Base-by-base conservation (phyloP, 1,140 invertebrate species). In the Andrena cerasifolii region DNA sequence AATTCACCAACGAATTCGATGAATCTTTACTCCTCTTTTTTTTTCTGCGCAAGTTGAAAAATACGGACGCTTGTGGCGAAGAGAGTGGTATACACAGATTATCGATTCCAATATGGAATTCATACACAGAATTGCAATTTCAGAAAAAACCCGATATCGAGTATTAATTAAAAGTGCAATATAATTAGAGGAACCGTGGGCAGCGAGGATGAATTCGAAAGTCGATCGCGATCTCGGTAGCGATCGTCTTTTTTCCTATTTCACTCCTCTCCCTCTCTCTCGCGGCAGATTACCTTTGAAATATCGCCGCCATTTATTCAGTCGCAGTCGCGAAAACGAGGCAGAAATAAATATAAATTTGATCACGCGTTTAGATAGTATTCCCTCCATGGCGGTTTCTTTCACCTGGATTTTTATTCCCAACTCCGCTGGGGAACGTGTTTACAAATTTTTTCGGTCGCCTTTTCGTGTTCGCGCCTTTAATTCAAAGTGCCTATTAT, bases 291-390 rank as follows among this genome's bases (percentile, higher is more conserved):
- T 79, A 84, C 53, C 74, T 75, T 82, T 82, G 80, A 84, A 79
- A 83, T 82, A 84, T 79, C 26, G 67, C 53, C 12, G 51, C 70
- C 76, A 70, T 84, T 84, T 84, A 70, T 84, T 63, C 66, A 65
- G 77, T 61, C 47, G 43, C 31, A 59, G 62, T 36, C 59, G 61
- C 58, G 71, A 79, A 79, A 79, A 80, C 68, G 71, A 68, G 68
- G 45, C 67, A 61, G 63, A 74, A 84, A 86, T 88, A 87, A 88
- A 87, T 85, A 89, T 88, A 89, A 88, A 89, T 87, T 87, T 89
- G 87, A 89, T 89, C 63, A 40, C 28, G 43, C 79, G 71, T 84
- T 86, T 79, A 86, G 87, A 87, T 89, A 85, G 51, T 65, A 47
- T 63, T 45, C 45, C 62, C 49, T 16, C 31, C 45, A 40, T 12